These are phyloP conservation scores for Protobothrops mucrosquamatus DNA, from an alignment of 2,113 vertebrate species.

Conservation along the genomic window DNA sequence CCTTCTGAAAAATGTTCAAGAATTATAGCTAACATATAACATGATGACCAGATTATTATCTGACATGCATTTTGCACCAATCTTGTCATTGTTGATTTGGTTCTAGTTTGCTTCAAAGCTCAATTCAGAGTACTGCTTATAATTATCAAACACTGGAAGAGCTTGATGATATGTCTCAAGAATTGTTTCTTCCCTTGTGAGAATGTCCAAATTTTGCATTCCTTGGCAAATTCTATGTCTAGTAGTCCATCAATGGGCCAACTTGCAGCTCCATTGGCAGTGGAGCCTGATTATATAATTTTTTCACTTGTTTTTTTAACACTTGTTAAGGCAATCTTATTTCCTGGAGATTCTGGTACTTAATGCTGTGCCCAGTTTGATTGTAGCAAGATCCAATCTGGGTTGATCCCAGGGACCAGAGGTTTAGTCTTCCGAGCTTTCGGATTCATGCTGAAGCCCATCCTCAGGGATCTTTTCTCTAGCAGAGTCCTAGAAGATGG, in stretches of 20 bases:
- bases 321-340: neutral
- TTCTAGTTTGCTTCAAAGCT: neutral
- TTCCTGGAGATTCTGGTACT: neutral
- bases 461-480: neutral
- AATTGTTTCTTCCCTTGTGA: neutral
- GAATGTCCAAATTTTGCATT: neutral
- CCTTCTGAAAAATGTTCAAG: neutral
- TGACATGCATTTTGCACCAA: neutral
- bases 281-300: neutral
- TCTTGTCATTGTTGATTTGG: neutral
- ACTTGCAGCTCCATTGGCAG: neutral
- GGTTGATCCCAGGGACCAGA: neutral
- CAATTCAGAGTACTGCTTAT: neutral
- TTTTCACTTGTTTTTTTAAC: neutral
- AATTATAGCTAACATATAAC: neutral
- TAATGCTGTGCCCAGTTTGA: neutral
- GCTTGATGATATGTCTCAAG: neutral
- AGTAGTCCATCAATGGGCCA: neutral
- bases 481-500: neutral
- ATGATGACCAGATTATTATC: neutral
- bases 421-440: neutral
- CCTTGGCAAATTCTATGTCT: neutral
- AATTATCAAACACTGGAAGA: neutral
- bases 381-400: neutral
- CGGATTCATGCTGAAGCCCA: neutral